These are phyloP conservation scores for Limnephilus marmoratus DNA, from an alignment of 2,888 invertebrate genomes.

Conservation along the genomic window DNA sequence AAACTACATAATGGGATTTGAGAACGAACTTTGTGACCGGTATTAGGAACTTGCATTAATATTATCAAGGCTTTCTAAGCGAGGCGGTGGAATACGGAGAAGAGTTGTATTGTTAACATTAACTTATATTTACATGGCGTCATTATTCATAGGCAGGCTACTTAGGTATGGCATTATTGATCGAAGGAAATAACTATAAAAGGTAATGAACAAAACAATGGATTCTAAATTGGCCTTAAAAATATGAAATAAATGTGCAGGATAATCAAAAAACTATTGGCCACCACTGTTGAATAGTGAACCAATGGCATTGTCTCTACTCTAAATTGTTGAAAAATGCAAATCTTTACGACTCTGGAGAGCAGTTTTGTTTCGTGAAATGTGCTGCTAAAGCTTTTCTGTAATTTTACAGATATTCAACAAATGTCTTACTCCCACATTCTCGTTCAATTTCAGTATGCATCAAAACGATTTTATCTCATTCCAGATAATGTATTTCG, in stretches of 20 bases:
- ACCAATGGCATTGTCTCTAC: not conserved
- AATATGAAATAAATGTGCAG: not conserved
- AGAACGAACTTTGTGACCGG: too few relatives aligned
- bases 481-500: not conserved
- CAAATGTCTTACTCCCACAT: not conserved
- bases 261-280: not conserved
- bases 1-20: too few relatives aligned
- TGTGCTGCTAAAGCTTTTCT: constrained; percentile 22
- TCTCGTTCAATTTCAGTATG: not conserved
- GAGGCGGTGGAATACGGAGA: too few relatives aligned
- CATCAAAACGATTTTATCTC: constrained; percentile 8
- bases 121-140: too few relatives aligned
- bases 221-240: not conserved
- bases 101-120: too few relatives aligned
- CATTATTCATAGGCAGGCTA: too few relatives aligned
- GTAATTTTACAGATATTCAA: constrained; percentile 2
- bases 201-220: too few relatives aligned
- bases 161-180: too few relatives aligned
- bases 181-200: too few relatives aligned
- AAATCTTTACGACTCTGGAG: constrained; percentile 19
- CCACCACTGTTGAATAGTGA: not conserved
- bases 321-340: constrained; percentile 18
- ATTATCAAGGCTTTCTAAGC: too few relatives aligned
- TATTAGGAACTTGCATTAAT: too few relatives aligned
- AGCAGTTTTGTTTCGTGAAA: constrained; percentile 39